Evolutionary conservation across 1,140 invertebrate species (phyloP), one percentile per base, ranked within the genome.

Genomic region (Globodera rostochiensis): DNA sequence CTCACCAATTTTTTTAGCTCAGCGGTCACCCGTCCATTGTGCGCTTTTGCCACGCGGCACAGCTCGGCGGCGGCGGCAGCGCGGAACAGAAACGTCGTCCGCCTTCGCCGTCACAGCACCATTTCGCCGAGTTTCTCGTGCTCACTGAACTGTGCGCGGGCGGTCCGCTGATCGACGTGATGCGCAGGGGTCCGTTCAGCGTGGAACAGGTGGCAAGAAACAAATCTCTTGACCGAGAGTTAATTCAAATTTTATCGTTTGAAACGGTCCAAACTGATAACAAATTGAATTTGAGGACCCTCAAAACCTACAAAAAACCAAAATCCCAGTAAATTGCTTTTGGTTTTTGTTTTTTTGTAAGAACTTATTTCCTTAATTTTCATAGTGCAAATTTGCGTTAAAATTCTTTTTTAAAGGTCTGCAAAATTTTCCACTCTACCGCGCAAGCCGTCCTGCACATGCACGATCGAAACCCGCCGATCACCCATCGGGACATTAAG

Each of bases 401-500:
- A n/a, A n/a, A n/a, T n/a, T n/a, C n/a, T n/a, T n/a, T 53, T 53
- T 53, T 64, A 19, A 2, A 64, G 57, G 93, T 98, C n/a, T 92
- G 95, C 85, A 93, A 93, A 88, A 93, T 98, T 80, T 95, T 97
- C 88, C 97, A 96, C 91, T 95, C 97, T 91, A 94, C 94, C 77
- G 95, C 94, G 83, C 92, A 92, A 83, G 95, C 96, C 47, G 94
- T 98, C 9, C 93, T 95, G 84, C 95, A 97, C 90, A 95, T 98
- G 94, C 97, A 98, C 90, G 93, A 91, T 73, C 95, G 96, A 91
- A 92, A 92, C 71, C 94, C 95, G 13, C 94, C 96, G 4, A 94
- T 98, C 79, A 93, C 95, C 69, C 96, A 98, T 91, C 92, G 96
- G 87, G 97, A 98, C 92, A 93, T 98, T 83, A 96, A 96, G 90